A percentile compares a stretch with the other conserved stretches of the same genome.
These are phyloP conservation scores for Neoascia interrupta DNA, from an alignment of 2,888 invertebrate genomes.

Conservation along the genomic window DNA sequence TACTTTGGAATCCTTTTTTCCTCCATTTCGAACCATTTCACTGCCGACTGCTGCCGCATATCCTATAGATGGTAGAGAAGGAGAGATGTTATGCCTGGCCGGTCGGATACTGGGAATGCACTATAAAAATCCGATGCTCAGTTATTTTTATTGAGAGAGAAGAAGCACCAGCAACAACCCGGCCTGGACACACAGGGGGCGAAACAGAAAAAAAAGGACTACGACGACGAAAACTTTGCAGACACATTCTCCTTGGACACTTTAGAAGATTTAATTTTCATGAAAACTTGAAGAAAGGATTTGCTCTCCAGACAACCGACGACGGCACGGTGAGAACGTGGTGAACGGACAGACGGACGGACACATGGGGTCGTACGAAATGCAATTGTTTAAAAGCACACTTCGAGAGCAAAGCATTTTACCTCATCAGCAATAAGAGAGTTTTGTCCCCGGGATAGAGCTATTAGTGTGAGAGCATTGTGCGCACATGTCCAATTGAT, in stretches of 20 bases:
- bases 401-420: neutral
- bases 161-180: neutral
- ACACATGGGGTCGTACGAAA: slow-evolving; percentile 8
- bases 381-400: slow-evolving; percentile 34
- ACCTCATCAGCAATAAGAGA: slow-evolving; percentile 12
- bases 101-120: slow-evolving; percentile 49
- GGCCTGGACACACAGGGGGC: slow-evolving; percentile 21
- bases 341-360: neutral
- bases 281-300: slow-evolving; percentile 26
- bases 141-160: slow-evolving; percentile 44
- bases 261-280: slow-evolving; percentile 64
- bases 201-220: neutral
- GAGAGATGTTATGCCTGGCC: slow-evolving; percentile 47
- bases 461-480: slow-evolving; percentile 2
- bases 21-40: slow-evolving; percentile 43
- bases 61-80: slow-evolving; percentile 1
- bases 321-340: no score
- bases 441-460: slow-evolving; percentile 11
- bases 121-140: slow-evolving; percentile 53
- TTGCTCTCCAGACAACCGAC: no score
- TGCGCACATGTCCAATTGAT: slow-evolving; percentile 7
- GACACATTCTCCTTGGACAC: slow-evolving; percentile 67
- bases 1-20: slow-evolving; percentile 52
- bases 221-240: slow-evolving; percentile 60
- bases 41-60: slow-evolving; percentile 32